A percentile compares a stretch with the other conserved stretches of the same genome.
Evolutionary conservation across 2,113 vertebrate species (phyloP).

Genomic region (Cephalopholis sonnerati): DNA sequence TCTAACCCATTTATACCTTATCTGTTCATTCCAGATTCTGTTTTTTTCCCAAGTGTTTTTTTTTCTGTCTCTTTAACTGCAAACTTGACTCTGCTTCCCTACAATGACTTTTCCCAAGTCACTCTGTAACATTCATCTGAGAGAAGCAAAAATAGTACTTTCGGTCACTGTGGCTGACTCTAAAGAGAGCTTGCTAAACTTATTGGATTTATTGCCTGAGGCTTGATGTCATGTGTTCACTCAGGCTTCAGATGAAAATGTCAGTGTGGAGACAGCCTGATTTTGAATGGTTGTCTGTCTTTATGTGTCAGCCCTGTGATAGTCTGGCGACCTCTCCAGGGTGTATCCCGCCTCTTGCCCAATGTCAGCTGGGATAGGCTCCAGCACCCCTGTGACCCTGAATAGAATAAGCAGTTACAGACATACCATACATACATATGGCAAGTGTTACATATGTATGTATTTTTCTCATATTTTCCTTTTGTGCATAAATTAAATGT

Average conservation of each 20-base stretch:
- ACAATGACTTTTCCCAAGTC: neutral
- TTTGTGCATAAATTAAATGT: neutral
- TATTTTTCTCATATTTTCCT: neutral
- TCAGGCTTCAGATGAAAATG: slow-evolving; percentile 1
- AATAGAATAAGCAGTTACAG: no score
- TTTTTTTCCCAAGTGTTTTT: neutral
- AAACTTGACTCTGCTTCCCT: neutral
- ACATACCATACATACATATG: no score
- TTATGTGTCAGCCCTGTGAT: no score
- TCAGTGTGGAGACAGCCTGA: neutral
- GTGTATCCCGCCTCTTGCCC: no score
- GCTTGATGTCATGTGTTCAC: slow-evolving; percentile 10
- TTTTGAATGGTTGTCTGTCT: no score
- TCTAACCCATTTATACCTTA: neutral
- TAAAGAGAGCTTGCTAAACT: slow-evolving; percentile 8
- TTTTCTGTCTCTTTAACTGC: neutral
- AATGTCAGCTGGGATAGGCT: no score
- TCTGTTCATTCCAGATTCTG: neutral
- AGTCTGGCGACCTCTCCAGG: no score
- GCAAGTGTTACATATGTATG: no score
- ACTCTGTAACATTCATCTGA: slow-evolving; percentile 5
- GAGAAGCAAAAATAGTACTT: slow-evolving; percentile 11
- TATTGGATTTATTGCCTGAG: slow-evolving; percentile 28
- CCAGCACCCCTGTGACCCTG: no score
- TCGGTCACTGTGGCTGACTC: slow-evolving; percentile 16